phyloP scores from a whole-genome alignment of 2,113 vertebrate genomes.

The Macaca fascicularis region DNA sequence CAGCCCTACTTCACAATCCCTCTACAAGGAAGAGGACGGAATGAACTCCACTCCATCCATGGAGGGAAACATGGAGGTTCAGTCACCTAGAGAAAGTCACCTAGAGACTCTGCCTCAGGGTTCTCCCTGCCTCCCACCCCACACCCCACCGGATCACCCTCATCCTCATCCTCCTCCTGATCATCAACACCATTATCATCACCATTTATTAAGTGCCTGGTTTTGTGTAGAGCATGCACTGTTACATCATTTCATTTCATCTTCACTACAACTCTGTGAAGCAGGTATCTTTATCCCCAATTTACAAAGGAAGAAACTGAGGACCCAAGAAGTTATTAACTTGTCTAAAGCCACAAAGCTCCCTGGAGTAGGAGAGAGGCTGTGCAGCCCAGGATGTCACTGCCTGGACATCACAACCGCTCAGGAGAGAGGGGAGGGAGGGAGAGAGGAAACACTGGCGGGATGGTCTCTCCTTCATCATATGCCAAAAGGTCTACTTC shows the following conservation, averaged over 20 bases:
- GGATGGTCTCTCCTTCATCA: too few species aligned
- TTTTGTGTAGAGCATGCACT: background rate
- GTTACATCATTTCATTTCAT: background rate
- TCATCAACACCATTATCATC: background rate
- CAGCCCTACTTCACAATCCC: rapidly evolving
- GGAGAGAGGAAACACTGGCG: too few species aligned
- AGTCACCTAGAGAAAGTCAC: background rate
- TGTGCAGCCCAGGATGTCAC: background rate
- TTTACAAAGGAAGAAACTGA: background rate
- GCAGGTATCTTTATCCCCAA: background rate
- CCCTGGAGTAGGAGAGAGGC: background rate
- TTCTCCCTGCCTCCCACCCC: background rate
- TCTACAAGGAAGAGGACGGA: background rate
- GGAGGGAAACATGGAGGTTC: background rate
- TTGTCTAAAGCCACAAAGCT: background rate
- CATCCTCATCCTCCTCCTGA: background rate
- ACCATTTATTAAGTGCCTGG: background rate
- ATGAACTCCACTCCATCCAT: too few species aligned
- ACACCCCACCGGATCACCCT: too few species aligned
- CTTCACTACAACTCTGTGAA: background rate
- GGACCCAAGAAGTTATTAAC: background rate
- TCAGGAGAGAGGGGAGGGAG: background rate
- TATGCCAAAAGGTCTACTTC: background rate
- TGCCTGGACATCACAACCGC: background rate
- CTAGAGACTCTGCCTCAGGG: background rate